Percentiles rank a stretch among this genome's conserved stretches.
These are phyloP conservation scores for Epinotia nisella DNA, from an alignment of 2,888 invertebrate species.

Conservation along the genomic window DNA sequence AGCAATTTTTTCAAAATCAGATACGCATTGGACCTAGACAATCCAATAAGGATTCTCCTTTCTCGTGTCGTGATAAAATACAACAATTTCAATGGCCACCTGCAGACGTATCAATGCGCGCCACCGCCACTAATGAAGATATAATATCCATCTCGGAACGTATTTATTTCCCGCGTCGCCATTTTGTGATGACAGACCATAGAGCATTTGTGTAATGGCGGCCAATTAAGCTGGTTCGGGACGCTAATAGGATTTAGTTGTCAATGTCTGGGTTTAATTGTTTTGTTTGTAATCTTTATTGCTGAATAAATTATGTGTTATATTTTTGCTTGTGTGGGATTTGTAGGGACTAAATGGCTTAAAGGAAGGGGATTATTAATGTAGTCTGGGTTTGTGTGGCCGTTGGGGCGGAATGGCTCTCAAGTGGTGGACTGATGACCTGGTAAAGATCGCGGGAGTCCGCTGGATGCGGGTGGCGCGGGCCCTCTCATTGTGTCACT, in stretches of 20 bases:
- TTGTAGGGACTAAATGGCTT: constrained; percentile 20
- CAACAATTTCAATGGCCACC: constrained; percentile 81
- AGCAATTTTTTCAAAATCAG: constrained; percentile 35
- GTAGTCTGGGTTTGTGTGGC: not conserved
- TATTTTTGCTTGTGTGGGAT: constrained; percentile 47
- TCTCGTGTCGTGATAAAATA: constrained; percentile 75
- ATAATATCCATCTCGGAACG: constrained; percentile 81
- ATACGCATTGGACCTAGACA: constrained; percentile 51
- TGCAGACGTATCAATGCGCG: constrained; percentile 81
- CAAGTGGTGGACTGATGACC: too few species aligned
- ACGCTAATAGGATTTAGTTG: constrained; percentile 81
- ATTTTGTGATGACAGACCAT: constrained; percentile 80
- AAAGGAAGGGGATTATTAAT: not conserved
- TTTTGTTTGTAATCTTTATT: constrained; percentile 75
- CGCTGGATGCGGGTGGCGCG: too few species aligned
- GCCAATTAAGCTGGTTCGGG: constrained; percentile 77
- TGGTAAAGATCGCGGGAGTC: too few species aligned
- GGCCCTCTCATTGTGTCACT: too few species aligned
- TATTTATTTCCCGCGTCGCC: constrained; percentile 79
- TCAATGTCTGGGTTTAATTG: constrained; percentile 80
- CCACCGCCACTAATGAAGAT: constrained; percentile 81
- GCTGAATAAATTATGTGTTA: constrained; percentile 56
- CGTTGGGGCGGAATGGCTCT: too few species aligned
- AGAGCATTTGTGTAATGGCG: constrained; percentile 76
- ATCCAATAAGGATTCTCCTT: constrained; percentile 65